These are phyloP conservation scores for Hydropsyche betteni DNA, from an alignment of 2,888 invertebrate species.

Conservation along the genomic window DNA sequence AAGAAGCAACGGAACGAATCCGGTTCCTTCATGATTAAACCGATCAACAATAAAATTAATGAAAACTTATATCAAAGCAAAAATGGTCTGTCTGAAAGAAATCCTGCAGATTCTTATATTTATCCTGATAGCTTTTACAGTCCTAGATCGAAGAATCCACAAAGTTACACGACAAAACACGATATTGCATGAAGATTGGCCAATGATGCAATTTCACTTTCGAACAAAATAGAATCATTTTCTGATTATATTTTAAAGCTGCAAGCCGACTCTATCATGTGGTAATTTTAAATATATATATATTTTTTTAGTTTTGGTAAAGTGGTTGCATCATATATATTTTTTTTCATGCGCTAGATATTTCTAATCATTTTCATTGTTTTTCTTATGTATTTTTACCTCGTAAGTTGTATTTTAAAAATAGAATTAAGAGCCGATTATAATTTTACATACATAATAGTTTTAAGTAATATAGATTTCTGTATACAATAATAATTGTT, in stretches of 20 bases:
- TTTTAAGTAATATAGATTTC: too few species aligned
- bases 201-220: constrained; percentile 67
- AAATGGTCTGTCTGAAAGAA: constrained; percentile 58
- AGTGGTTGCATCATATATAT: constrained; percentile 45
- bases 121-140: constrained; percentile 66
- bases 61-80: constrained; percentile 63
- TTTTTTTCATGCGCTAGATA: too few species aligned
- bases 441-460: too few species aligned
- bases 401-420: too few species aligned
- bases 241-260: constrained; percentile 65
- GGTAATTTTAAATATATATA: constrained; percentile 57
- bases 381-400: too few species aligned
- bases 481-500: too few species aligned
- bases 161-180: constrained; percentile 62
- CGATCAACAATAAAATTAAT: constrained; percentile 59
- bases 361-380: too few species aligned
- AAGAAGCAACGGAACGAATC: constrained; percentile 65
- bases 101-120: constrained; percentile 62
- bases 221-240: constrained; percentile 64
- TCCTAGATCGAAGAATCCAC: constrained; percentile 62
- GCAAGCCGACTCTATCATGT: constrained; percentile 70
- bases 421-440: too few species aligned
- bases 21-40: constrained; percentile 59
- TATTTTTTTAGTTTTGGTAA: too few species aligned
- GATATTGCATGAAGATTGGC: constrained; percentile 68